These are phyloP conservation scores for Uropetala carovei DNA, from an alignment of 2,888 invertebrate genomes.

Conservation along the genomic window DNA sequence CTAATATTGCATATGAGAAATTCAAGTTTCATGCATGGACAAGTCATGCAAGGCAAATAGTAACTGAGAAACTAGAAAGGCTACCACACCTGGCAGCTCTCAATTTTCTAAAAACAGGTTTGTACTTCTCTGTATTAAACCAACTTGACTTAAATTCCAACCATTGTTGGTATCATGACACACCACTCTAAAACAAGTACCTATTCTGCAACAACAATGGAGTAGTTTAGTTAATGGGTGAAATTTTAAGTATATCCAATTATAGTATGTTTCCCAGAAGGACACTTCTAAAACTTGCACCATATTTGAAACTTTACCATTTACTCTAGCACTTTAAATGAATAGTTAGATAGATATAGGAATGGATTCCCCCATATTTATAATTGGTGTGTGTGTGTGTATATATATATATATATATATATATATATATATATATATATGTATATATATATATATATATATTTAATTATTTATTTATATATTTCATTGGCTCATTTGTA, in stretches of 20 bases:
- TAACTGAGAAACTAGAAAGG: slow-evolving; percentile 58
- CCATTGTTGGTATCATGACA: slow-evolving; percentile 60
- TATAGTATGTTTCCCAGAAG: slow-evolving; percentile 67
- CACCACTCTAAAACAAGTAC: slow-evolving; percentile 56
- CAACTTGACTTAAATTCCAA: slow-evolving; percentile 54
- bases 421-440: neutral
- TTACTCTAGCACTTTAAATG: slow-evolving; percentile 65
- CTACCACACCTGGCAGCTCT: slow-evolving; percentile 44
- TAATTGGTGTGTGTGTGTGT: slow-evolving; percentile 22
- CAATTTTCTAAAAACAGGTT: slow-evolving; percentile 67
- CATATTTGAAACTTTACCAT: slow-evolving; percentile 66
- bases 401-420: neutral
- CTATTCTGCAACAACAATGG: slow-evolving; percentile 58
- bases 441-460: neutral
- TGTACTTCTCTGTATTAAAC: slow-evolving; percentile 68
- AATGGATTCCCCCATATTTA: slow-evolving; percentile 63
- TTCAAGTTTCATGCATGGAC: slow-evolving; percentile 54
- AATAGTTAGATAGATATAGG: slow-evolving; percentile 56
- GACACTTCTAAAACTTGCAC: slow-evolving; percentile 69
- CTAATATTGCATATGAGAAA: slow-evolving; percentile 41
- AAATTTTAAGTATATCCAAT: slow-evolving; percentile 55
- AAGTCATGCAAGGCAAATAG: slow-evolving; percentile 50
- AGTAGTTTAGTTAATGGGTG: slow-evolving; percentile 49
- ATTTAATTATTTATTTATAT: neutral
- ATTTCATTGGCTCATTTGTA: slow-evolving; percentile 61